A percentile compares a stretch with the other conserved stretches of the same genome.
These are phyloP conservation scores for Pleuronectes platessa DNA, from an alignment of 2,113 vertebrate genomes.

Conservation along the genomic window DNA sequence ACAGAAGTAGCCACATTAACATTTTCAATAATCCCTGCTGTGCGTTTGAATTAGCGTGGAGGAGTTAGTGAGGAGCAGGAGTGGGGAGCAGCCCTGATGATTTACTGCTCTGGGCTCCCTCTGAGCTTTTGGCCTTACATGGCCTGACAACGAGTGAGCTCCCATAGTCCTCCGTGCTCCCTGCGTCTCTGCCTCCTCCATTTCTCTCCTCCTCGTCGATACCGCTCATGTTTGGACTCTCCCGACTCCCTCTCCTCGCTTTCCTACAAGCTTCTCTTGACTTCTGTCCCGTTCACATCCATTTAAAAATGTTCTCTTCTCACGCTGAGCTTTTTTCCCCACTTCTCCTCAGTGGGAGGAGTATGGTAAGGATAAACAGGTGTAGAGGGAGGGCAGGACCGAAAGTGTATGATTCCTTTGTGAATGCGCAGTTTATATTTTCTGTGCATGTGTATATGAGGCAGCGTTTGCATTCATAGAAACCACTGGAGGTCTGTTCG, in stretches of 20 bases:
- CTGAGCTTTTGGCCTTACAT: slow-evolving; percentile 79
- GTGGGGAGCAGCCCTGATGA: slow-evolving; percentile 58
- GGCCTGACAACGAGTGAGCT: slow-evolving; percentile 66
- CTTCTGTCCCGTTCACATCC: neutral
- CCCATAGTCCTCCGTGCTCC: slow-evolving; percentile 51
- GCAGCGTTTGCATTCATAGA: slow-evolving; percentile 34
- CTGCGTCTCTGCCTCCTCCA: slow-evolving; percentile 54
- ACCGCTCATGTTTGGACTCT: slow-evolving; percentile 48
- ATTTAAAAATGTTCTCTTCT: neutral
- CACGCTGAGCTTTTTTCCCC: neutral
- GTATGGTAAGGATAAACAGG: neutral
- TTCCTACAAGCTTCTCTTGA: slow-evolving; percentile 18
- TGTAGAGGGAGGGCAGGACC: neutral
- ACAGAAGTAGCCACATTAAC: slow-evolving; percentile 3
- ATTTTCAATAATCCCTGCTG: slow-evolving; percentile 6
- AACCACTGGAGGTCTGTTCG: slow-evolving; percentile 75
- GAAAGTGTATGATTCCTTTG: neutral
- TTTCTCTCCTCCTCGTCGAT: slow-evolving; percentile 49
- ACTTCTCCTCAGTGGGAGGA: neutral
- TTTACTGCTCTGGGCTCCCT: slow-evolving; percentile 64
- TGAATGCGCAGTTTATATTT: slow-evolving; percentile 29
- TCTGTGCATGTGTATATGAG: slow-evolving; percentile 3
- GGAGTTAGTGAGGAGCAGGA: slow-evolving; percentile 42
- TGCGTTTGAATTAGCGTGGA: slow-evolving; percentile 15
- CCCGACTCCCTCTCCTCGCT: slow-evolving; percentile 5